Evolutionary conservation across 2,888 invertebrate species (phyloP).

Genomic region (Thera britannica): DNA sequence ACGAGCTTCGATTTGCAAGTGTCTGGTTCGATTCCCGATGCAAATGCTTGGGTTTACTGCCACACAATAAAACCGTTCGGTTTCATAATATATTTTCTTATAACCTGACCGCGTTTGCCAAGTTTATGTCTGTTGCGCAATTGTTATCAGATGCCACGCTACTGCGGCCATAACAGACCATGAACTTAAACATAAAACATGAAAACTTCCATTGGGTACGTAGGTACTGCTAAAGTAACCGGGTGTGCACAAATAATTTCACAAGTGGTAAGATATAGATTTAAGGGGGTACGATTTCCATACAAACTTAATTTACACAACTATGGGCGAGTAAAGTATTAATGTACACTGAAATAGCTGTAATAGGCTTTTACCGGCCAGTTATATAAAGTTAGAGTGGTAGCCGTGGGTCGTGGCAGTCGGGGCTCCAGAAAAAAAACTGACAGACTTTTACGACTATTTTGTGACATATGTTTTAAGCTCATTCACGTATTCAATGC

Average conservation of each 20-base stretch:
- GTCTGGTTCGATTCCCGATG: slow-evolving; percentile 72
- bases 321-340: too few relatives aligned
- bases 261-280: slow-evolving; percentile 9
- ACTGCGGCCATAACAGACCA: slow-evolving; percentile 7
- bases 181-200: slow-evolving; percentile 4
- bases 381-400: too few relatives aligned
- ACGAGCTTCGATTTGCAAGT: slow-evolving; percentile 75
- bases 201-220: not conserved
- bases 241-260: not conserved
- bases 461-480: too few relatives aligned
- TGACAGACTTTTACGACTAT: too few relatives aligned
- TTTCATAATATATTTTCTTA: slow-evolving; percentile 70
- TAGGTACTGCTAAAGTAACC: not conserved
- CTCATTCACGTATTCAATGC: too few relatives aligned
- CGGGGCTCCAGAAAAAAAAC: too few relatives aligned
- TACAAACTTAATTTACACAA: too few relatives aligned
- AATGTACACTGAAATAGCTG: too few relatives aligned
- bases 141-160: slow-evolving; percentile 60
- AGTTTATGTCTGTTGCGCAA: slow-evolving; percentile 59
- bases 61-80: slow-evolving; percentile 68
- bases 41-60: slow-evolving; percentile 72
- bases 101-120: slow-evolving; percentile 54
- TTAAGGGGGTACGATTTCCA: too few relatives aligned
- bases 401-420: too few relatives aligned
- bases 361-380: too few relatives aligned